These are phyloP conservation scores for Polyommatus iphigenia DNA, from an alignment of 2,888 invertebrate species.

Conservation along the genomic window DNA sequence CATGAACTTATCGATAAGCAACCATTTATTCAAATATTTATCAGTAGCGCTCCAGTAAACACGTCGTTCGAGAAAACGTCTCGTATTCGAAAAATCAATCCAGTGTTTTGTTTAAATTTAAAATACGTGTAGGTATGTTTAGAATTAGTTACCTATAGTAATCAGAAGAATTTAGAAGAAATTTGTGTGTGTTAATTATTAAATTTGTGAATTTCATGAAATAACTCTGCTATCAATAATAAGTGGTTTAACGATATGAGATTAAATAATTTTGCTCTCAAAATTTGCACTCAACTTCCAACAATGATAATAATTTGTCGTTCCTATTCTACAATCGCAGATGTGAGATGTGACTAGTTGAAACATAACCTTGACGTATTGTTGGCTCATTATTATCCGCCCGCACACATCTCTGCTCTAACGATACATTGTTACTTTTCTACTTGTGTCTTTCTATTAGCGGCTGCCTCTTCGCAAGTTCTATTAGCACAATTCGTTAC, in stretches of 20 bases:
- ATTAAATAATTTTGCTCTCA: background rate
- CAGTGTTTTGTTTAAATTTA: background rate
- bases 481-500: constrained; percentile 37
- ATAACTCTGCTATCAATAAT: background rate
- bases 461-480: constrained; percentile 43
- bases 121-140: background rate
- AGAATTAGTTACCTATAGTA: background rate
- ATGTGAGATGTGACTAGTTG: constrained; percentile 45
- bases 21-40: constrained; percentile 35
- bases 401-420: constrained; percentile 50
- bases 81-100: background rate
- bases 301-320: constrained; percentile 35
- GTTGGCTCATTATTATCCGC: constrained; percentile 65
- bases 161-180: background rate
- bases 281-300: background rate
- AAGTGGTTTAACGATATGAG: background rate
- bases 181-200: background rate
- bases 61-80: constrained; percentile 24
- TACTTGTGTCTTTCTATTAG: constrained; percentile 51
- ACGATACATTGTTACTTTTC: constrained; percentile 45
- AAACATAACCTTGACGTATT: constrained; percentile 60
- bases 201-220: background rate
- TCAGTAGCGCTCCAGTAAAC: constrained; percentile 32
- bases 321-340: constrained; percentile 39
- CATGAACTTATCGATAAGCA: constrained; percentile 34